These are phyloP conservation scores for Gonioctena quinquepunctata DNA, from an alignment of 1,140 invertebrate genomes.

Conservation along the genomic window DNA sequence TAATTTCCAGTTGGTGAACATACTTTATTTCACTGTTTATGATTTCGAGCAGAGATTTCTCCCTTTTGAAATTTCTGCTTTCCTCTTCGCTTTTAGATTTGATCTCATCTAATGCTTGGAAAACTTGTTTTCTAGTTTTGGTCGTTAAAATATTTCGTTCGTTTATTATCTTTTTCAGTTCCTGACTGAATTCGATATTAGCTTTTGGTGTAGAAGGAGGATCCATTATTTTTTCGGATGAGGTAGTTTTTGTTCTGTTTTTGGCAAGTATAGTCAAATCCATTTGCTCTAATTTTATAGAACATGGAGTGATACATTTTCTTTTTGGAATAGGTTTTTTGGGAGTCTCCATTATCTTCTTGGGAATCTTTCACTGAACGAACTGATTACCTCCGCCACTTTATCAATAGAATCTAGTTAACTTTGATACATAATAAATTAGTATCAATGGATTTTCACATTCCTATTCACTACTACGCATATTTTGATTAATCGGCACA, in stretches of 20 bases:
- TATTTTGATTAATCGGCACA: no score
- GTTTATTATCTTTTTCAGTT: conserved; percentile 64
- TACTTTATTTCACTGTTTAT: conserved; percentile 74
- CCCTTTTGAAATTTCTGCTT: conserved; percentile 57
- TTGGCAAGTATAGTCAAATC: background rate
- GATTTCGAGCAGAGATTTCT: conserved; percentile 68
- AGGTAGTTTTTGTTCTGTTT: background rate
- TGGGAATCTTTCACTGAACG: no score
- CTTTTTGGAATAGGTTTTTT: background rate
- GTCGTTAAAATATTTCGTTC: conserved; percentile 67
- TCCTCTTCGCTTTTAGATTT: conserved; percentile 55
- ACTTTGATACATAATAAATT: no score
- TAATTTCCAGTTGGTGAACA: conserved; percentile 67
- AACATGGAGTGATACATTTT: background rate
- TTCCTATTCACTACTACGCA: no score
- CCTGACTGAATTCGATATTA: conserved; percentile 62
- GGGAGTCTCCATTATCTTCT: background rate
- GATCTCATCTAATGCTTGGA: conserved; percentile 59
- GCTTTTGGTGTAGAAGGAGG: conserved; percentile 51
- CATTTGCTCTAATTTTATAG: conserved; percentile 3
- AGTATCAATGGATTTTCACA: no score
- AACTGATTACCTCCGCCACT: no score
- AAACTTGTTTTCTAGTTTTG: conserved; percentile 63
- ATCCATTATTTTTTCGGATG: conserved; percentile 7
- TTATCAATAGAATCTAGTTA: no score